Base-by-base conservation (phyloP, 37 sponge, comb jelly and placozoan genomes). In the Tethya wilhelma region DNA sequence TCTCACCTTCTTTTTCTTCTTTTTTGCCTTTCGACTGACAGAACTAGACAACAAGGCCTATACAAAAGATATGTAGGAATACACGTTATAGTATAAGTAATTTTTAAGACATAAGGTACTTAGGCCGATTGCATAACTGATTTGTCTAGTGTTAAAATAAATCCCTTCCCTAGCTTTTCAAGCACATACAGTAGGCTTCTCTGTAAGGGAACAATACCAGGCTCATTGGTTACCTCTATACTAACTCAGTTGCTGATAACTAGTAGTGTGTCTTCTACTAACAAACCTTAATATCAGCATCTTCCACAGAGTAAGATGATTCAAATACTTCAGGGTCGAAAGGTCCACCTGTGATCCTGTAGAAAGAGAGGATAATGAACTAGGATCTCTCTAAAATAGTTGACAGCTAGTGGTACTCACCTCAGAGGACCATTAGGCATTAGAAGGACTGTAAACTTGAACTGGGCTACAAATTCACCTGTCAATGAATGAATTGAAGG, bases 381-480 rank as follows among this genome's bases (percentile, higher is more conserved):
- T n/a, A n/a, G n/a, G n/a, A n/a, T n/a, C n/a, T n/a, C n/a, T n/a
- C n/a, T n/a, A n/a, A n/a, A n/a, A n/a, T n/a, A n/a, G n/a, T n/a
- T n/a, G n/a, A n/a, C n/a, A n/a, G n/a, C n/a, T n/a, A n/a, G n/a
- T n/a, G n/a, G n/a, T n/a, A n/a, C n/a, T n/a, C n/a, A n/a, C n/a
- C n/a, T 75, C 37, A 57, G 59, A 2, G 93, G 93, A n/a, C 99
- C 99, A 66, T 94, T 94, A 39, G 95, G 90, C 85, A 94, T 94
- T 55, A 99, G 77, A 14, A 99, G 67, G 2, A 99, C 93, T 46
- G 99, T 99, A 82, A 86, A 99, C 88, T 94, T 91, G 88, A 96
- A 96, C 72, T 99, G 99, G 23, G 96, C 96, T 3, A 96, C 93
- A 58, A 88, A 87, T 58, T 96, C 95, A 4, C 93, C 96, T 95